Evolutionary conservation across 2,113 vertebrate genomes (phyloP).

Genomic region (Sorex araneus): DNA sequence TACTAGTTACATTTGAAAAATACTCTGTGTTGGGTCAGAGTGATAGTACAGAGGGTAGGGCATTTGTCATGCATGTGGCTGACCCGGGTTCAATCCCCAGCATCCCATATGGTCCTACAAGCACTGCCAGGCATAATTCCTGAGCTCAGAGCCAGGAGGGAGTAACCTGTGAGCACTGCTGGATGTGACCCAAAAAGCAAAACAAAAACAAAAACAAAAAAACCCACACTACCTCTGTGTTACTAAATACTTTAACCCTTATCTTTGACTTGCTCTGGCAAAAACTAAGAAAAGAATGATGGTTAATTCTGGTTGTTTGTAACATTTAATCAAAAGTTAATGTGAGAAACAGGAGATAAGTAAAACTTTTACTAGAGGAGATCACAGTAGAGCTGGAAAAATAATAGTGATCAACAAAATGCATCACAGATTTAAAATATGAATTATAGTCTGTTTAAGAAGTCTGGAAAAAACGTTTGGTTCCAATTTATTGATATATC

Average conservation of each 20-base stretch:
- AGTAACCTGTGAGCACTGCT: no score
- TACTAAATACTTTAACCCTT: background rate
- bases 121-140: no score
- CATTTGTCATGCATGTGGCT: no score
- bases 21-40: background rate
- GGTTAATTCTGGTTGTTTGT: constrained; percentile 35
- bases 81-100: no score
- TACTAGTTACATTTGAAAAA: background rate
- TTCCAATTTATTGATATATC: background rate
- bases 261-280: constrained; percentile 19
- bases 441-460: constrained; percentile 53
- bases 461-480: constrained; percentile 58
- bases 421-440: constrained; percentile 45
- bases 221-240: background rate
- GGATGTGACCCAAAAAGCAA: no score
- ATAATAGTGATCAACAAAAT: constrained; percentile 9
- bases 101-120: no score
- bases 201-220: no score
- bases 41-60: no score
- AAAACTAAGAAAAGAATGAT: constrained; percentile 37
- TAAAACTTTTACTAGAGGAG: constrained; percentile 33
- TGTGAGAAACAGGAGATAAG: constrained; percentile 33
- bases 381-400: constrained; percentile 18
- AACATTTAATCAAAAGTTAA: constrained; percentile 60
- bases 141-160: no score